Evolutionary conservation across 2,797 vertebrate genomes (phyloP).

Genomic region (Hemitrygon akajei): DNA sequence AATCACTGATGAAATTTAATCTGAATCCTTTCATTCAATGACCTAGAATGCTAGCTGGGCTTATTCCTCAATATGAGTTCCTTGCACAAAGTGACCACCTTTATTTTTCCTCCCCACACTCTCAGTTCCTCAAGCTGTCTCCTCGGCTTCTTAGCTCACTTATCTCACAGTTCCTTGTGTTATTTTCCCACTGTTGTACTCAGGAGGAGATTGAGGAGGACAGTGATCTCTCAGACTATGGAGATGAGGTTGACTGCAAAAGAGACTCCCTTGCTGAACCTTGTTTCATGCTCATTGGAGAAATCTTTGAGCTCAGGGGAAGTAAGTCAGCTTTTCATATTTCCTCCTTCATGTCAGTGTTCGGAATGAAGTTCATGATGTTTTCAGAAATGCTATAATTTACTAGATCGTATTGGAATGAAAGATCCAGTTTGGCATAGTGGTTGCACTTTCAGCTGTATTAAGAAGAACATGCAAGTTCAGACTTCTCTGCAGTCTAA

Average conservation of each 20-base stretch:
- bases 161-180: background rate
- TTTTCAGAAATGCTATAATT: background rate
- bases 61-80: background rate
- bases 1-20: background rate
- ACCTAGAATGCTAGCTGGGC: background rate
- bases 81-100: background rate
- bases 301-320: conserved; percentile 96
- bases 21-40: background rate
- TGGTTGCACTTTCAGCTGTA: background rate
- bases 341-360: background rate
- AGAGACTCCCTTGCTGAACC: conserved; percentile 89
- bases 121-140: no score
- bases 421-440: background rate
- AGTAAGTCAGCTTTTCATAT: conserved; percentile 63
- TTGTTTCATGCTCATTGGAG: conserved; percentile 95
- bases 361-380: background rate
- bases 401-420: background rate
- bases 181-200: background rate
- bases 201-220: conserved; percentile 90
- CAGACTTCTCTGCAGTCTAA: background rate
- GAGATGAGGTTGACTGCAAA: conserved; percentile 80
- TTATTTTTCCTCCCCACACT: no score
- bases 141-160: background rate
- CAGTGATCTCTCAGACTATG: conserved; percentile 86
- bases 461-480: background rate